These are phyloP conservation scores for Arenaria interpres DNA, from an alignment of 2,113 vertebrate species.

Conservation along the genomic window DNA sequence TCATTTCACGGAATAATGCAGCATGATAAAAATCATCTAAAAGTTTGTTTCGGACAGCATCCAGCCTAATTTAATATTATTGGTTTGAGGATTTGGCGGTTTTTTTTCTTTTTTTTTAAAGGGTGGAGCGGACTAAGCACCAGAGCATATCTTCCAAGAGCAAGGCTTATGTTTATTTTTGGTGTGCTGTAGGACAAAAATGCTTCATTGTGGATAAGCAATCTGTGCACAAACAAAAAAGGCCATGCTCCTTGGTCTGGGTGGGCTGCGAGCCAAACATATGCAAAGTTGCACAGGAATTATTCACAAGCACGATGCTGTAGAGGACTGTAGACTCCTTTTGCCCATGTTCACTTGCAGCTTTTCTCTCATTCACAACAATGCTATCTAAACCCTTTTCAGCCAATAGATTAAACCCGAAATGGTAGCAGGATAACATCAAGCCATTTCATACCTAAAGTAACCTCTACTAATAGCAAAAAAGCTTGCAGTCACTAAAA, in stretches of 20 bases:
- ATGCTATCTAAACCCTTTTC: neutral
- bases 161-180: neutral
- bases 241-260: neutral
- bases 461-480: neutral
- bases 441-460: neutral
- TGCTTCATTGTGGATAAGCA: neutral
- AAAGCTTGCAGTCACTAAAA: neutral
- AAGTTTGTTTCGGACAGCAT: neutral
- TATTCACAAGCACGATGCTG: neutral
- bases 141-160: neutral
- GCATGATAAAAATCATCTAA: neutral
- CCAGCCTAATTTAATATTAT: neutral
- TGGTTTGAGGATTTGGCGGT: neutral
- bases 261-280: neutral
- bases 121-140: neutral
- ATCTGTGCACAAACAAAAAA: neutral
- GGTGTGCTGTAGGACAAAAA: neutral
- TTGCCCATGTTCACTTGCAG: neutral
- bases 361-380: neutral
- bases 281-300: neutral
- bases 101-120: neutral
- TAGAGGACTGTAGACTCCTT: neutral
- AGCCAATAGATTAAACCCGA: neutral
- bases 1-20: neutral
- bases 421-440: neutral